phyloP scores from a whole-genome alignment of 1,140 invertebrate genomes.

The Asobara japonica region DNA sequence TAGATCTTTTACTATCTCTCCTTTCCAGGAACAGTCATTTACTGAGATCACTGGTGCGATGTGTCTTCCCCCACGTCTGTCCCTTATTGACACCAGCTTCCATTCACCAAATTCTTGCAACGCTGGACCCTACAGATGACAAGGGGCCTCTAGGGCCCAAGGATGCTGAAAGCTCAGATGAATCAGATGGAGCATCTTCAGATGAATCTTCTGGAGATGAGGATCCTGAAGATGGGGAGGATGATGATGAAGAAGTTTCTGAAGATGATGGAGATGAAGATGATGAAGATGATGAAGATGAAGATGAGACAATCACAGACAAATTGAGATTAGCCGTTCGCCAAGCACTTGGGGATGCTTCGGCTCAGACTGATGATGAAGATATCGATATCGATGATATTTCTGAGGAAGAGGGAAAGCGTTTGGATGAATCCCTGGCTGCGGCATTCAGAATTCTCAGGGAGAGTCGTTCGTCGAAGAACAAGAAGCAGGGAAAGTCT shows the following conservation, averaged over 20 bases:
- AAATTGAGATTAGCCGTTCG: constrained; percentile 73
- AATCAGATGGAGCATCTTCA: constrained; percentile 60
- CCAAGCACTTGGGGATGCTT: constrained; percentile 71
- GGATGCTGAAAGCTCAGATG: constrained; percentile 45
- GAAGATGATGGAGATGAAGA: constrained; percentile 53
- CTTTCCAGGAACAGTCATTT: constrained; percentile 76
- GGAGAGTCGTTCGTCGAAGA: constrained; percentile 69
- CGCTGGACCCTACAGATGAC: constrained; percentile 74
- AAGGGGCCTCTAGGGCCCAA: constrained; percentile 67
- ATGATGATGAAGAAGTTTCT: constrained; percentile 57
- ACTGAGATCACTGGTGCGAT: constrained; percentile 74
- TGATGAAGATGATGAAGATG: constrained; percentile 69
- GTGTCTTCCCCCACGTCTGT: constrained; percentile 78
- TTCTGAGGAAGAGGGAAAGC: constrained; percentile 78
- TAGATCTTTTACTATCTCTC: constrained; percentile 79
- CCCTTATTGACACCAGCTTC: constrained; percentile 74
- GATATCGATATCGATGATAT: constrained; percentile 82
- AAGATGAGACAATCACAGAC: constrained; percentile 73
- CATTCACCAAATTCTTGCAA: constrained; percentile 78
- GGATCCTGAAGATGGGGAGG: constrained; percentile 52
- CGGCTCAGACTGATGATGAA: constrained; percentile 71
- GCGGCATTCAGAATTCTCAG: constrained; percentile 76
- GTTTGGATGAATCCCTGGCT: constrained; percentile 75
- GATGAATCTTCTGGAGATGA: too few relatives aligned
- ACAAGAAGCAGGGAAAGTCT: constrained; percentile 74